Evolutionary conservation across 2,113 vertebrate species (phyloP), one percentile per base, ranked within the genome.

Genomic region (Leptocoma aspasia): DNA sequence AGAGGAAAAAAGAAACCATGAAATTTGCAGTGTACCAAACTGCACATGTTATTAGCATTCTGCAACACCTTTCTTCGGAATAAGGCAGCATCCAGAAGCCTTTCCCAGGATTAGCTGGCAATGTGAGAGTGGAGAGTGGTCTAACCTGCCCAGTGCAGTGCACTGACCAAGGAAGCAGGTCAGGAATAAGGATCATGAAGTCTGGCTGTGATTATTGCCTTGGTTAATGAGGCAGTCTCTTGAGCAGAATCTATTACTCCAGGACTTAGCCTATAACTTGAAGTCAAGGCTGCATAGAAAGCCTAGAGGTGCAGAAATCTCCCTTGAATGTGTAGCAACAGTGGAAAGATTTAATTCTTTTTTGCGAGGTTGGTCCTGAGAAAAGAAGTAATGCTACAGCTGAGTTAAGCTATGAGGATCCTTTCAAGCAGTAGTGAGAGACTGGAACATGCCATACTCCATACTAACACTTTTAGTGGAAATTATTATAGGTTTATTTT

Each of bases 381-480:
- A 35, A 39, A 72, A 82, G 18, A 71, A n/a, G 16, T 27, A 50
- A 33, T 0, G 1, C 24, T 61, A 24, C 27, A 63, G 21, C 33
- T 54, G 59, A 64, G 17, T 61, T 70, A 64, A 54, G 19, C 42
- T 65, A 10, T 9, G 7, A 47, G 11, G n/a, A 37, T 47, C 13
- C 18, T 70, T 37, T 26, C 10, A 57, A 90, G 50, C 19, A 63
- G 28, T 11, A 52, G 9, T 11, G 27, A 27, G n/a, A 86, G 30
- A 20, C 0, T 82, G 30, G 35, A 65, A 26, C 8, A 5, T 13
- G 3, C 19, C 22, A 11, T 59, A n/a, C 4, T 44, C 10, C 1
- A 1, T 35, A 7, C 6, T n/a, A 79, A 56, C 1, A 17, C 7
- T 72, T 73, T 17, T 14, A 68, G 68, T 75, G 49, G 31, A 45